These are phyloP conservation scores for Operophtera brumata DNA, from an alignment of 2,888 invertebrate genomes.

Conservation along the genomic window DNA sequence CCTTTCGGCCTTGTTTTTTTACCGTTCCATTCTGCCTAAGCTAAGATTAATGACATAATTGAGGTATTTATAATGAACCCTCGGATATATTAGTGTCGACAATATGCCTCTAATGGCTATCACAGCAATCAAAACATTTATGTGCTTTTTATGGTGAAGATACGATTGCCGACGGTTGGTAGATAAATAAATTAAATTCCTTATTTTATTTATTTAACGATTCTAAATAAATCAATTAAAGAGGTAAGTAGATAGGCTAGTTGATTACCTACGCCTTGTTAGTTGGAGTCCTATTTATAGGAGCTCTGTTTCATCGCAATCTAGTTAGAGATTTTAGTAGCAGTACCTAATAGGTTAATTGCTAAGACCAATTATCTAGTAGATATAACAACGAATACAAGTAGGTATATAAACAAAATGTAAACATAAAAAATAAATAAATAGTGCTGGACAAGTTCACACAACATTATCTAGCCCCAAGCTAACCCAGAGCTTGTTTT, in stretches of 20 bases:
- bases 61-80: slow-evolving; percentile 29
- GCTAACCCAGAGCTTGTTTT: no score
- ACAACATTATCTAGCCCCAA: no score
- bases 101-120: slow-evolving; percentile 28
- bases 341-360: no score
- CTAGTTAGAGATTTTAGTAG: no score
- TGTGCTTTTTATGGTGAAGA: slow-evolving; percentile 22
- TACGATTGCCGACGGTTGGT: slow-evolving; percentile 11
- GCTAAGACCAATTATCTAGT: no score
- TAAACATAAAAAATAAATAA: no score
- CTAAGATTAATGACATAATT: slow-evolving; percentile 32
- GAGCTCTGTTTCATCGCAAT: neutral
- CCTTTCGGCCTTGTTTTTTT: neutral
- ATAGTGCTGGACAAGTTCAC: no score
- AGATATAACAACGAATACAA: no score
- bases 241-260: neutral
- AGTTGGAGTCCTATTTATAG: neutral
- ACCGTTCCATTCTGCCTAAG: slow-evolving; percentile 20
- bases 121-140: slow-evolving; percentile 29
- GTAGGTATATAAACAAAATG: no score
- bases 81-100: slow-evolving; percentile 24
- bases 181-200: slow-evolving; percentile 7
- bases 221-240: neutral
- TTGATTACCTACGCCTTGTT: neutral
- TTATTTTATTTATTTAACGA: neutral